These are phyloP conservation scores for Lasiommata megera DNA, from an alignment of 2,888 invertebrate species.

Conservation along the genomic window DNA sequence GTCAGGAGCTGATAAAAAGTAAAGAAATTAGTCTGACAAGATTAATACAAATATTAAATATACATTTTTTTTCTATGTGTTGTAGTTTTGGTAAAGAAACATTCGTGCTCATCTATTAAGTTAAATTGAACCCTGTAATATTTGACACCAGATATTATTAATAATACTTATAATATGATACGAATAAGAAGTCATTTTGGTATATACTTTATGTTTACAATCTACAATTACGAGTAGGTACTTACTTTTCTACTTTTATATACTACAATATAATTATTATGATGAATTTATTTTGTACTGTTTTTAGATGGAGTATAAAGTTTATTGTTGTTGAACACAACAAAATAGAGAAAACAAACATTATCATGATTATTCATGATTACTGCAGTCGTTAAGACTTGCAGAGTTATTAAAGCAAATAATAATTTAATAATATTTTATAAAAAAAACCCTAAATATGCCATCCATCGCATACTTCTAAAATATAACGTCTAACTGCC, in stretches of 20 bases:
- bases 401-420: neutral
- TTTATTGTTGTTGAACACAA: too few relatives aligned
- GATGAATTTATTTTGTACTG: conserved; percentile 10
- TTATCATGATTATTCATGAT: too few relatives aligned
- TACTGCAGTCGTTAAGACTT: too few relatives aligned
- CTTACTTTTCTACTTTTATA: neutral
- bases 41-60: neutral
- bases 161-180: neutral
- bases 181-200: neutral
- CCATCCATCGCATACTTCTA: neutral
- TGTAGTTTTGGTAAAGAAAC: neutral
- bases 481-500: neutral
- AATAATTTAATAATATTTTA: neutral
- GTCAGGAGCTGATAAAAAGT: neutral
- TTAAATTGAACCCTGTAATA: conserved; percentile 6
- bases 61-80: neutral
- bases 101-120: too few relatives aligned
- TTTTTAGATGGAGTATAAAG: neutral
- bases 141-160: neutral
- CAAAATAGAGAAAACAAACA: too few relatives aligned
- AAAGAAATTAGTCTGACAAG: neutral
- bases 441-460: neutral
- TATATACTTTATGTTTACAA: neutral
- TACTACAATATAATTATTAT: neutral
- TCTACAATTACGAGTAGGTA: too few relatives aligned